Evolutionary conservation across 2,797 vertebrate species (phyloP).

Genomic region (Aplochiton taeniatus): DNA sequence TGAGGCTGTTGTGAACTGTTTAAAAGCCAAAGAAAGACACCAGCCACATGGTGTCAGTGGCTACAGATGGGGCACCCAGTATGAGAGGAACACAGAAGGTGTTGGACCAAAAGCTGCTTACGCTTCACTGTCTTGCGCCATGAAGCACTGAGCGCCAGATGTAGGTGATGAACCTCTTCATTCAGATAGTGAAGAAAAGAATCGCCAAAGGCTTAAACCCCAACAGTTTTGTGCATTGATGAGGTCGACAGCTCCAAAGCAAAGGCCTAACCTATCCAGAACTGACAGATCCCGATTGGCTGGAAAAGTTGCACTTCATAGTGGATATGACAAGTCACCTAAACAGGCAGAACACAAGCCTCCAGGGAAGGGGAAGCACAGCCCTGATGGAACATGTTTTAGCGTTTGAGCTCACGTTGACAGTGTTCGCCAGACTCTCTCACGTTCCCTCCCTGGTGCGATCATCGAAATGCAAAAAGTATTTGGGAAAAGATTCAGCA

Average conservation of each 20-base stretch:
- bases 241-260: slow-evolving; percentile 25
- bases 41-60: slow-evolving; percentile 30
- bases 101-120: slow-evolving; percentile 15
- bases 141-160: slow-evolving; percentile 31
- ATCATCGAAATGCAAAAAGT: slow-evolving; percentile 4
- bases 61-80: slow-evolving; percentile 26
- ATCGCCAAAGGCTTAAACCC: slow-evolving; percentile 36
- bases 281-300: slow-evolving; percentile 33
- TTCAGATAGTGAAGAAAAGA: slow-evolving; percentile 38
- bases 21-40: slow-evolving; percentile 41
- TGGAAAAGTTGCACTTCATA: slow-evolving; percentile 40
- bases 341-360: slow-evolving; percentile 35
- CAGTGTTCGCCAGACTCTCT: slow-evolving; percentile 34
- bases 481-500: slow-evolving; percentile 11
- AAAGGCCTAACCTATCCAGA: slow-evolving; percentile 21
- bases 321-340: slow-evolving; percentile 46
- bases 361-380: slow-evolving; percentile 37
- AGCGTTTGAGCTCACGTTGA: slow-evolving; percentile 41
- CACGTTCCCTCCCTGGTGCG: slow-evolving; percentile 7
- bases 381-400: slow-evolving; percentile 24
- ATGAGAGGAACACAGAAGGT: slow-evolving; percentile 35
- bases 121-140: slow-evolving; percentile 43
- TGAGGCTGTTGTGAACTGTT: slow-evolving; percentile 40
- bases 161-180: slow-evolving; percentile 30
- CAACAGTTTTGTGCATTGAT: slow-evolving; percentile 35